Conservation (phyloP, 1,140 invertebrate genomes). For the Neoseiulus cucumeris region DNA sequence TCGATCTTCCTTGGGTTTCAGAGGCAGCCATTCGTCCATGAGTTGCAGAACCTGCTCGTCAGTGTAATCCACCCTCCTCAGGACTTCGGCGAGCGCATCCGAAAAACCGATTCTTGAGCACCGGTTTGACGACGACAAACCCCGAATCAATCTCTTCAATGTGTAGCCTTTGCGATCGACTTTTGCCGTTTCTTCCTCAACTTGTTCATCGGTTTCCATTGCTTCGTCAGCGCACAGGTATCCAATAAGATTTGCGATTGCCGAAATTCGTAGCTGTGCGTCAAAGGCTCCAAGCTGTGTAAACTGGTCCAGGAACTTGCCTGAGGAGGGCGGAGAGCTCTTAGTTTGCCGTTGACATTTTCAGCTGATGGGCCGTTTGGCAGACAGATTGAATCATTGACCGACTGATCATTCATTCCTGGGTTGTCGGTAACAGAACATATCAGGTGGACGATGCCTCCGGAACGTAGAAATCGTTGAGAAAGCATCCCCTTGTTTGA, state of each 20-base stretch:
- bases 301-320: constrained; percentile 6
- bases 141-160: background rate
- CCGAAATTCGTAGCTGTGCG: background rate
- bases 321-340: background rate
- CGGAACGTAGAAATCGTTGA: no score
- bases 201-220: background rate
- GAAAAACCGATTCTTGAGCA: constrained; percentile 3
- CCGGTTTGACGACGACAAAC: background rate
- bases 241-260: background rate
- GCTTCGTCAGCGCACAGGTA: background rate
- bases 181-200: background rate
- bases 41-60: background rate
- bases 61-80: background rate
- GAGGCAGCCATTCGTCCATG: background rate
- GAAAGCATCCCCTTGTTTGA: no score
- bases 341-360: no score
- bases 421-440: no score
- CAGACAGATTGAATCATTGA: no score
- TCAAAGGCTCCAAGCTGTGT: background rate
- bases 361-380: no score
- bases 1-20: background rate
- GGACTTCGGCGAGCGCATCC: background rate
- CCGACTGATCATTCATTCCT: no score
- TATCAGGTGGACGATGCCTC: no score
- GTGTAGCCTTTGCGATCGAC: background rate